phyloP scores from a whole-genome alignment of 1,140 invertebrate species.

The Hyphantria cunea region DNA sequence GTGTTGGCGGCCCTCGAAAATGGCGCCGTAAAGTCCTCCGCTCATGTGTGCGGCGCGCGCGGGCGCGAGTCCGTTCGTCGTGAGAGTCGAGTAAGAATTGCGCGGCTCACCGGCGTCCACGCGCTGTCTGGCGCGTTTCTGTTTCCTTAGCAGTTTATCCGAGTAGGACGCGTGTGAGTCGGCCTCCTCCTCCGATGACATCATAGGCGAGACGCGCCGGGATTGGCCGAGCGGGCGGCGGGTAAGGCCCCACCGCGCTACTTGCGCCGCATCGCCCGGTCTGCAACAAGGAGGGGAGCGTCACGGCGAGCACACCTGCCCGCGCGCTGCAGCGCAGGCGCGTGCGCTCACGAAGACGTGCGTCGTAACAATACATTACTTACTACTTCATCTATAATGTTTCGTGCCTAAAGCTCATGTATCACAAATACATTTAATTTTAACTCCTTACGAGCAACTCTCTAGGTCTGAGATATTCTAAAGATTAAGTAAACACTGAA shows the following conservation, averaged over 20 bases:
- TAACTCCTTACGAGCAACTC: too few species aligned
- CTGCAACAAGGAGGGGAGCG: slow-evolving; percentile 72
- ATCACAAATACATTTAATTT: too few species aligned
- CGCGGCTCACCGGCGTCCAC: slow-evolving; percentile 96
- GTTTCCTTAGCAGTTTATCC: slow-evolving; percentile 94
- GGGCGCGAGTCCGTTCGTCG: slow-evolving; percentile 92
- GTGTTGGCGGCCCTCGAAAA: slow-evolving; percentile 88
- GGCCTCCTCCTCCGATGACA: slow-evolving; percentile 97
- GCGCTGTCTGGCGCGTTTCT: slow-evolving; percentile 94
- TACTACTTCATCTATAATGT: too few species aligned
- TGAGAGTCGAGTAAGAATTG: slow-evolving; percentile 94
- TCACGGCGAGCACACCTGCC: slow-evolving; percentile 66
- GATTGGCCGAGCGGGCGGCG: slow-evolving; percentile 84
- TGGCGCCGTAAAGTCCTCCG: slow-evolving; percentile 90
- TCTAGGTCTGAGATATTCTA: too few species aligned
- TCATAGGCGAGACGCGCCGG: slow-evolving; percentile 89
- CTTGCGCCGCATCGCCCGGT: slow-evolving; percentile 74
- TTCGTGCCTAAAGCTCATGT: too few species aligned
- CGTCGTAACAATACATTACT: slow-evolving; percentile 29
- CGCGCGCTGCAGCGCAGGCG: slow-evolving; percentile 41
- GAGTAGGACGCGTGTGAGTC: slow-evolving; percentile 94
- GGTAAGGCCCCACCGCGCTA: slow-evolving; percentile 78
- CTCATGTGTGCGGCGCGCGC: slow-evolving; percentile 90
- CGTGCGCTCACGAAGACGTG: slow-evolving; percentile 34
- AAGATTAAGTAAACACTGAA: too few species aligned